These are phyloP conservation scores for Dysmachus trigonus DNA, from an alignment of 2,888 invertebrate species.

Conservation along the genomic window DNA sequence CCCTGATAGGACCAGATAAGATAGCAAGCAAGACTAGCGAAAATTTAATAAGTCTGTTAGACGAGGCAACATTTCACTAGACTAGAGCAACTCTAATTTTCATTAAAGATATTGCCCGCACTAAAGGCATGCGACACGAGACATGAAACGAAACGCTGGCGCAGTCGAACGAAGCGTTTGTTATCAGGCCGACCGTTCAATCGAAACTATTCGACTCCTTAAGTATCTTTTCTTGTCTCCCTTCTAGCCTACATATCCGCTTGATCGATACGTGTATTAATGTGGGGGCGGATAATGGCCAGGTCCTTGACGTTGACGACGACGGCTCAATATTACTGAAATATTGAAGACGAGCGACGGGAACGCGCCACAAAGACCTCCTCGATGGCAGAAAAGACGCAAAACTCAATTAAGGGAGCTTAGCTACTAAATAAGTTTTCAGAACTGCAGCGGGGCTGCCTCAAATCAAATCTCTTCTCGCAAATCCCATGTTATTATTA, in stretches of 20 bases:
- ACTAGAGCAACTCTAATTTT: slow-evolving; percentile 1
- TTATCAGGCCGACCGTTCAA: neutral
- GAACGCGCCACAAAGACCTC: too few species aligned
- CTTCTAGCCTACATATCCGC: slow-evolving; percentile 3
- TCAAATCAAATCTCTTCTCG: neutral
- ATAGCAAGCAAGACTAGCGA: neutral
- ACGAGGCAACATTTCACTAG: neutral
- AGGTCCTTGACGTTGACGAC: neutral
- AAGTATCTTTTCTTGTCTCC: neutral
- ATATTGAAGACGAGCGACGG: neutral
- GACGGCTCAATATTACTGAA: neutral
- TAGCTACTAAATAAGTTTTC: neutral
- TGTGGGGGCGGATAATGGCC: neutral
- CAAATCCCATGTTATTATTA: neutral
- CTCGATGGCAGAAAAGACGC: neutral
- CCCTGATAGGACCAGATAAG: slow-evolving; percentile 19
- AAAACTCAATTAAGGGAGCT: neutral
- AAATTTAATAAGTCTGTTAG: neutral
- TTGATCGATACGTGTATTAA: slow-evolving; percentile 17
- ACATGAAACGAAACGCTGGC: neutral
- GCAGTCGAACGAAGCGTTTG: neutral
- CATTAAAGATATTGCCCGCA: neutral
- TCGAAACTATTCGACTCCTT: slow-evolving; percentile 1
- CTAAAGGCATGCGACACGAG: neutral
- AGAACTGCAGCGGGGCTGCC: neutral